Base-by-base conservation (phyloP, 2,888 invertebrate genomes). In the Arrhopalites spinosus region DNA sequence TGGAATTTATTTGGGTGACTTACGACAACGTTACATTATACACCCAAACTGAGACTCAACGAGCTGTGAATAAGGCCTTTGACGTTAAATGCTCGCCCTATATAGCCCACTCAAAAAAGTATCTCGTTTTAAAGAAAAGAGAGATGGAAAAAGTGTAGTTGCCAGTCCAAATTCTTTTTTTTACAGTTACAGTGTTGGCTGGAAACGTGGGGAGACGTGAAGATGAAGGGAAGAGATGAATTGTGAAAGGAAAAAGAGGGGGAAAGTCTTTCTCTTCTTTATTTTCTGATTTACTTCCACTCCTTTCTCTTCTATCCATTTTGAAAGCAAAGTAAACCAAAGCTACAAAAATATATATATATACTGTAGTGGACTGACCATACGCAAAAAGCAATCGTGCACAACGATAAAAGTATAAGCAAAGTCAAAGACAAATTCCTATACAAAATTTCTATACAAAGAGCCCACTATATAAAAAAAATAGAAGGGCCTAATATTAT, bases 181-280 rank as follows among this genome's bases (percentile, higher is more conserved):
- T n/a, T n/a, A n/a, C n/a, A n/a, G n/a, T n/a, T 36, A 36, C 17
- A 50, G 50, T 50, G n/a, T n/a, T 8, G n/a, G 17, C 8, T 3
- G 15, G 50, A 5, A 5, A n/a, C n/a, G 15, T 50, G 50, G 50
- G 15, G 17, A 50, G 50, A n/a, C 17, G 15, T 50, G 50, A 17
- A 50, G 17, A 50, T 50, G 50, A 50, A 50, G 11, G 50, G 3
- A 15, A 50, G 50, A 50, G 50, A 50, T 50, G 50, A 50, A n/a
- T n/a, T 50, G 50, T 15, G 50, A 15, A n/a, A 50, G 17, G 50
- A 17, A 15, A 50, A 50, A 15, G 50, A n/a, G 50, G 11, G 11
- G 11, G 36, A 36, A 11, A 36, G 36, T 63, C 63, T 63, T 63
- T 63, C 30, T 63, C 63, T 27, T 29, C 63, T 63, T 63, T 63